Evolutionary conservation across 2,888 invertebrate species (phyloP).

Genomic region (Drepana falcataria): DNA sequence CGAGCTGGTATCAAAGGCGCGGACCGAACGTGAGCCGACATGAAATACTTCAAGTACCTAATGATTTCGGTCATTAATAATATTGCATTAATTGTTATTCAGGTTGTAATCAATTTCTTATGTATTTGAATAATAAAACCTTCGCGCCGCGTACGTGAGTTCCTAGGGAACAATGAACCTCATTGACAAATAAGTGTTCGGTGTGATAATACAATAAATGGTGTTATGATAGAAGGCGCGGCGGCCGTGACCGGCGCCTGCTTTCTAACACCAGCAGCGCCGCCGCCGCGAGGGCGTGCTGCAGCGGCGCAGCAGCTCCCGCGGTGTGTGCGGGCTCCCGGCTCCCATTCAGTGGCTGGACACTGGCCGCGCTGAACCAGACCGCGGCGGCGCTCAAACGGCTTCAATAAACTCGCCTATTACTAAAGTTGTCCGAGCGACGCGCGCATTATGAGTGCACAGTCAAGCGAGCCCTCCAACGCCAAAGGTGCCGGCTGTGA

Average conservation of each 20-base stretch:
- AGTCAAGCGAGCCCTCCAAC: too few species aligned
- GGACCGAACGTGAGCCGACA: too few species aligned
- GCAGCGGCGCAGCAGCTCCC: not conserved
- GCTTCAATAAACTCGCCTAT: too few species aligned
- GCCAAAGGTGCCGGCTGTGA: not conserved
- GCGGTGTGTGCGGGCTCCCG: not conserved
- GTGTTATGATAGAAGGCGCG: slow-evolving; percentile 3
- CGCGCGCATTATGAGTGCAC: too few species aligned
- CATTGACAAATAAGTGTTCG: not conserved
- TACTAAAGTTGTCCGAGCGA: too few species aligned
- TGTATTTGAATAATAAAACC: not conserved
- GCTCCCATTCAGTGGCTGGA: not conserved
- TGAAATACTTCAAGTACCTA: too few species aligned
- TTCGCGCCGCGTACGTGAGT: not conserved
- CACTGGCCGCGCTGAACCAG: not conserved
- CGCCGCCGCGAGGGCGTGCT: slow-evolving; percentile 6
- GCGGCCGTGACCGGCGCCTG: slow-evolving; percentile 29
- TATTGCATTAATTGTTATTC: too few species aligned
- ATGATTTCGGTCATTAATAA: too few species aligned
- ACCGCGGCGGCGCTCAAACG: too few species aligned
- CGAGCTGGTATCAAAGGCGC: too few species aligned
- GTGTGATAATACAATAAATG: not conserved
- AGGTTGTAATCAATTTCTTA: not conserved
- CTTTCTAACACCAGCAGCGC: slow-evolving; percentile 21
- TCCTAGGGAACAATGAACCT: not conserved